Evolutionary conservation across 2,113 vertebrate species (phyloP), one percentile per base, ranked within the genome.

Genomic region (Dipodomys spectabilis): DNA sequence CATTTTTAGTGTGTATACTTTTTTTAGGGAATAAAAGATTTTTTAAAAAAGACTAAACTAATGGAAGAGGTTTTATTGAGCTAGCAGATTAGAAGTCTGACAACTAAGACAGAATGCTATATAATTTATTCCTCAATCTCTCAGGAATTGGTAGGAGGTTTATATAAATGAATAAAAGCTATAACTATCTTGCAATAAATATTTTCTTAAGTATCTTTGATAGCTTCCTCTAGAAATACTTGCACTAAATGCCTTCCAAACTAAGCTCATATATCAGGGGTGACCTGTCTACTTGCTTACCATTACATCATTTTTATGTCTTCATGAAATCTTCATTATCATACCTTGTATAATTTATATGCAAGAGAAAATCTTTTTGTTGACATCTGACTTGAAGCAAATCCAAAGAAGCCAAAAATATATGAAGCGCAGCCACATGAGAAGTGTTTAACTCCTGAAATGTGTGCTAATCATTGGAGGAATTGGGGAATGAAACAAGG

Each of bases 191-290:
- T 93, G 68, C 78, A 49, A 75, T 85, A 94, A 97, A 85, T 12
- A 75, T 82, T 92, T 85, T 92, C 49, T 94, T 77, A 94, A 85
- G 69, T 84, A 92, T 86, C 62, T 85, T 77, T 78, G 30, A 91
- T 73, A 57, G 20, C 44, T 96, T 35, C 96, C 67, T 88, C 84
- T 88, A 39, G 85, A 82, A 32, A 18, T 75, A 82, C n/a, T 44
- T 44, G 32, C 72, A 0, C 4, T n/a, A 65, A 97, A 84, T 72
- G 5, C 62, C 93, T 18, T 83, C 77, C 30, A 79, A 18, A 53
- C 35, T 80, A 79, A 87, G 60, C 32, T 83, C 88, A 91, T 4
- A 86, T 1, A 2, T n/a, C 35, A 87, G 49, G 23, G 12, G 25
- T 10, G 83, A 1, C 25, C 30, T 69, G 2, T 64, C 45, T 91